Base-by-base conservation (phyloP, 2,888 invertebrate genomes). In the Odiellus spinosus region DNA sequence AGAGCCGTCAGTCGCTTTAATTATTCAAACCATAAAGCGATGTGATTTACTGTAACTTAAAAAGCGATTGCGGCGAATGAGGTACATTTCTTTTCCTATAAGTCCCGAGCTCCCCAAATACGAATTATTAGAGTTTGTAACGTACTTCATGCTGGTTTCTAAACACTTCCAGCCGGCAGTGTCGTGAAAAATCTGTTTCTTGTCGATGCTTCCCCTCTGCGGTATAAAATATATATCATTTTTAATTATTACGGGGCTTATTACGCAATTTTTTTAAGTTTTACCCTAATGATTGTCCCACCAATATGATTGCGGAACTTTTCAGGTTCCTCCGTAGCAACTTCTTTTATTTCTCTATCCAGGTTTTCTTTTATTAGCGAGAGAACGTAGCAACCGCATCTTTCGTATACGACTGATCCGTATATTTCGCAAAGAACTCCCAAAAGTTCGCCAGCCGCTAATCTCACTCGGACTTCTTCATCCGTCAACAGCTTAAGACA, bases 141-240 rank as follows among this genome's bases (percentile, higher is more conserved):
- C n/a, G 58, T 56, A 70, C 64, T 70, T 71, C 64, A 73, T 66
- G 59, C 67, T 71, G 1, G 72, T 71, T 59, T 73, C 73, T 44
- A 73, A 56, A 46, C 65, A 65, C 47, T 69, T 69, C 69, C 71
- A 72, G 2, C 71, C 71, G 33, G 72, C 71, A 21, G 71, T 71
- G 52, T 72, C 71, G 59, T 71, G 70, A 55, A 71, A 69, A 34
- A 71, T 69, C 54, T 70, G 63, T n/a, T 64, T 62, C 21, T 67
- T 64, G 55, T 64, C 62, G 42, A 61, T 55, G 58, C 63, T 63
- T 35, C 59, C 56, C 48, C 64, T 60, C 67, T 64, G 14, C n/a
- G 18, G 11, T 43, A 45, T 20, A 46, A 33, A 19, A 43, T 10
- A 21, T 18, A 40, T 33, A 40, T 3, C 10, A 42, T 12, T 14